Conservation (phyloP, 2,888 invertebrate species). For the Leucoma salicis region DNA sequence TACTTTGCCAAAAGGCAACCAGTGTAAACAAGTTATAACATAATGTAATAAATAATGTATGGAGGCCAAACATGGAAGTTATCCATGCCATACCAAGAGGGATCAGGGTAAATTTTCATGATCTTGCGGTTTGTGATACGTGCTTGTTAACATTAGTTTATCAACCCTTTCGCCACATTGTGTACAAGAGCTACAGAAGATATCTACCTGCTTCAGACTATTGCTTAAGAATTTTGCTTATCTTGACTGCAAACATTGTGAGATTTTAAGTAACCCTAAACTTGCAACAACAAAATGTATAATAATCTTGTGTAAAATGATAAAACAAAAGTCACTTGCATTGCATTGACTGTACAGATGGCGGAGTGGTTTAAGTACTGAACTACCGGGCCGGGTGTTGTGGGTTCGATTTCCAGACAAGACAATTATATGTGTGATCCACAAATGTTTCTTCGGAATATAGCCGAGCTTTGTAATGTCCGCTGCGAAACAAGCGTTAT, state of each 20-base stretch:
- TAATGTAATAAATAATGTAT: constrained; percentile 78
- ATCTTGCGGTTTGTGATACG: constrained; percentile 76
- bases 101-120: constrained; percentile 75
- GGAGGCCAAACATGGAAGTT: constrained; percentile 72
- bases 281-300: neutral
- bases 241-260: constrained; percentile 18
- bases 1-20: constrained; percentile 63
- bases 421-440: too few relatives aligned
- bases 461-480: too few relatives aligned
- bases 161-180: constrained; percentile 64
- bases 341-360: too few relatives aligned
- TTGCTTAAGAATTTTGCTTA: constrained; percentile 40
- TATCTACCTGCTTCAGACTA: constrained; percentile 46
- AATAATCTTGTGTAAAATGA: too few relatives aligned
- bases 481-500: too few relatives aligned
- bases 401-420: too few relatives aligned
- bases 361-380: too few relatives aligned
- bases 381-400: too few relatives aligned
- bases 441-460: too few relatives aligned
- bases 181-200: constrained; percentile 63
- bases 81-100: constrained; percentile 65
- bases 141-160: constrained; percentile 77
- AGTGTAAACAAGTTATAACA: constrained; percentile 68
- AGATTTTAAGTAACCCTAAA: constrained; percentile 15
- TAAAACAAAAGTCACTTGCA: too few relatives aligned